Percentiles rank a stretch among this genome's conserved stretches.
These are phyloP conservation scores for Chaitophorus viminalis DNA, from an alignment of 2,888 invertebrate genomes.

Conservation along the genomic window DNA sequence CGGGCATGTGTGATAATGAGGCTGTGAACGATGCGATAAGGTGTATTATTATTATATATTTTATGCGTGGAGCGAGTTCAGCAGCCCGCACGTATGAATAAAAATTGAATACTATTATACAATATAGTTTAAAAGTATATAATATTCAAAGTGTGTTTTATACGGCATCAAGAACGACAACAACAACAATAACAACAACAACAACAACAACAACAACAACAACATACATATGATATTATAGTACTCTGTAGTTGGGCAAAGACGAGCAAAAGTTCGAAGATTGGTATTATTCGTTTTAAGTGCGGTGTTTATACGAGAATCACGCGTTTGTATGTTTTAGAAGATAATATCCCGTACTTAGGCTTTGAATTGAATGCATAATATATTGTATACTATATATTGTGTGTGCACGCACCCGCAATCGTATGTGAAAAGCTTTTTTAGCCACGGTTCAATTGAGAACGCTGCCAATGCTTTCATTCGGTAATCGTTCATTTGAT, in stretches of 20 bases:
- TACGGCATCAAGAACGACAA: too few species aligned
- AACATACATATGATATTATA: background rate
- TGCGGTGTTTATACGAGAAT: conserved; percentile 47
- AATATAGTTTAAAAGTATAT: background rate
- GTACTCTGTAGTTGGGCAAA: background rate
- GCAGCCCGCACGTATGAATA: background rate
- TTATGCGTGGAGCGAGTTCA: background rate
- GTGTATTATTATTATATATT: background rate
- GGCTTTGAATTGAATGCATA: conserved; percentile 32
- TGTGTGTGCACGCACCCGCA: background rate
- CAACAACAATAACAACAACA: background rate
- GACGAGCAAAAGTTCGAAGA: conserved; percentile 12
- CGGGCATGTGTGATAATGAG: too few species aligned
- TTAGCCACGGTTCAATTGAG: conserved; percentile 17
- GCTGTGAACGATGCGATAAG: background rate
- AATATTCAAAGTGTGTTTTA: background rate
- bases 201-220: background rate
- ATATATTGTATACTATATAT: too few species aligned
- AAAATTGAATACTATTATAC: conserved; percentile 27
- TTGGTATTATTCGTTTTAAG: conserved; percentile 45
- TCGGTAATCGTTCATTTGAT: conserved; percentile 34
- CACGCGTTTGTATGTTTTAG: conserved; percentile 32
- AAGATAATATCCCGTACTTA: conserved; percentile 44
- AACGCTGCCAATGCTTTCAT: conserved; percentile 10
- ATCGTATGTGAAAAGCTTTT: conserved; percentile 35